Percentiles rank a stretch among this genome's conserved stretches.
phyloP scores from a whole-genome alignment of 2,888 invertebrate genomes.

The Kuschelorhynchus macadamiae region DNA sequence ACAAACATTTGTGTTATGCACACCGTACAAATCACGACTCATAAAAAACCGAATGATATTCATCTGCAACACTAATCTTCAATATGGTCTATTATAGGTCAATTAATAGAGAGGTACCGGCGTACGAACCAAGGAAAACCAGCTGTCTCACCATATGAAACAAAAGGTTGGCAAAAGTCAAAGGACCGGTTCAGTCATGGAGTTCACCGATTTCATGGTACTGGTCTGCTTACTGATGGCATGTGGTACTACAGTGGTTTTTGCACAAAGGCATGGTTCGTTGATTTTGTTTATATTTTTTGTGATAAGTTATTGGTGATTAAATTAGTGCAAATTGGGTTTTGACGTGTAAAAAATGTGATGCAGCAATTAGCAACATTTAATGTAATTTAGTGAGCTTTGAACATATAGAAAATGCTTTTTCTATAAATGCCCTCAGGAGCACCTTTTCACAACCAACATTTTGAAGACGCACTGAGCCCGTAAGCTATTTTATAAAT shows the following conservation, averaged over 20 bases:
- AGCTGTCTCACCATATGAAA: conserved; percentile 24
- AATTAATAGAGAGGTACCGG: conserved; percentile 18
- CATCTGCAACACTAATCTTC: too few species aligned
- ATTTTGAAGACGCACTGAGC: too few species aligned
- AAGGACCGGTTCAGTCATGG: conserved; percentile 42
- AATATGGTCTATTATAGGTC: conserved; percentile 14
- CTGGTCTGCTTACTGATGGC: conserved; percentile 29
- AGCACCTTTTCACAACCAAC: too few species aligned
- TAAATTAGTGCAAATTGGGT: not conserved
- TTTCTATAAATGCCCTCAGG: too few species aligned
- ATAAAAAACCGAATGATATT: too few species aligned
- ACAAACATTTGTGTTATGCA: too few species aligned
- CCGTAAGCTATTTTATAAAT: too few species aligned
- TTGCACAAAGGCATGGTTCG: conserved; percentile 41
- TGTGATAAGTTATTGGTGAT: not conserved
- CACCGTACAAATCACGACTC: too few species aligned
- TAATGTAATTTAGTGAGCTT: too few species aligned
- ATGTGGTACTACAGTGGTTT: conserved; percentile 31
- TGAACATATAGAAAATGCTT: too few species aligned
- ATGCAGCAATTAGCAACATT: too few species aligned
- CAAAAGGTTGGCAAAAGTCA: conserved; percentile 36
- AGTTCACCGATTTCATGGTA: conserved; percentile 39
- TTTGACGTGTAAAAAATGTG: not conserved
- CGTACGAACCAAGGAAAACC: conserved; percentile 38
- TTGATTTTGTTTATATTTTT: conserved; percentile 33